Evolutionary conservation across 2,797 vertebrate species (phyloP), one percentile per base, ranked within the genome.

Genomic region (Chloroceryle inda): DNA sequence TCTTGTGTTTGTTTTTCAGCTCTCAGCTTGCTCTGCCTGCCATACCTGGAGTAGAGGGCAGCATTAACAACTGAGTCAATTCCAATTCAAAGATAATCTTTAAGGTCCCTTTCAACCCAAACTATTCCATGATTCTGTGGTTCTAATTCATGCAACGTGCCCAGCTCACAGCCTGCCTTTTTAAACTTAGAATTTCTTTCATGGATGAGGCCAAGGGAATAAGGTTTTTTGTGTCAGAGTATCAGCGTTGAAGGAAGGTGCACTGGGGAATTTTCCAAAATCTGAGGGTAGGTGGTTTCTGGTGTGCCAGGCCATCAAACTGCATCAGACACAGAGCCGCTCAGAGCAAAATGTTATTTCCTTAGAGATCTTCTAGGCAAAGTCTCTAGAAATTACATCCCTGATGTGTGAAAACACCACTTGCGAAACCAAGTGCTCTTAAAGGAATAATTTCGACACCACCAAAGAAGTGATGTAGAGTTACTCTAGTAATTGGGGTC

Each of bases 61-160:
- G 62, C 21, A 71, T 29, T 23, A 62, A 47, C 11, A 52, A 17
- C 3, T 59, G 75, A 71, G 67, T 45, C 50, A 85, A 79, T 53
- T 53, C 52, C 29, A 53, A 29, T 53, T 53, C 52, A 53, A 53
- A 53, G 52, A 53, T 53, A 29, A 53, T 53, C 29, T 53, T 29
- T 53, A 53, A 26, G 16, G 52, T 55, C 19, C 29, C 31, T 55
- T 55, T 29, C 52, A n/a, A 20, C 52, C 52, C 52, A 55, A n/a
- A 55, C 18, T 26, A n/a, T 20, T 55, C 52, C n/a, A 20, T n/a
- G 31, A n/a, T 55, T 55, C 31, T 55, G 11, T 55, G 31, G 20
- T 55, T 55, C 19, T 55, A 21, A 55, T 78, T 53, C 47, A 14
- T 17, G 44, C 19, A 11, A 13, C 0, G 1, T 1, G 2, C 19